Evolutionary conservation across 2,797 vertebrate species (phyloP), one percentile per base, ranked within the genome.

Genomic region (Lacerta viridis): DNA sequence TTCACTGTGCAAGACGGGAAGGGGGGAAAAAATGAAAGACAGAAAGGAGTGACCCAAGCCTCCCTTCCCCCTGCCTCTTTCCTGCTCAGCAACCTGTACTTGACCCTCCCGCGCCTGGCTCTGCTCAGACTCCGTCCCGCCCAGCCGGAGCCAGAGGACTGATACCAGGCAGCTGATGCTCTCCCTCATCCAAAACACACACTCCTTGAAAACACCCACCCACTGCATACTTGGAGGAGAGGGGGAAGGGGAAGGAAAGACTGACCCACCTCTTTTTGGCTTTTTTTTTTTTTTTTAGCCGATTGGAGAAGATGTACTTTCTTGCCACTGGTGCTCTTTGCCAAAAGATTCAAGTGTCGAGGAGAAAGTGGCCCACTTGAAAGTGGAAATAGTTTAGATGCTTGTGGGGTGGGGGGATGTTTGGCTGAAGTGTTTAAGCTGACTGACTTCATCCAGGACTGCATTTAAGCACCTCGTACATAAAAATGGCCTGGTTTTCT

Each of bases 41-140:
- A 91, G 10, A 85, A 92, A 95, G 94, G 95, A 96, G 96, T 94
- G 94, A 95, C 95, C 95, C 94, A 90, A 89, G 94, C 96, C 95
- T 96, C 94, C 95, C 94, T 95, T 95, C 95, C 95, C 93, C 94
- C 96, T 86, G 94, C 96, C 93, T 90, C 96, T 96, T 96, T 93
- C 95, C 96, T 96, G 97, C 93, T 82, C 94, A 88, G 93, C 95
- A 97, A 97, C 96, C 97, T 96, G 96, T 93, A 95, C 95, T 95
- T 97, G 97, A 98, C 97, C 97, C 95, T 96, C 95, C 89, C 93
- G 95, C 95, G 96, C 96, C 96, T 96, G 96, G 96, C 95, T 95
- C 94, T 94, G 95, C 93, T 93, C 93, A 92, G 94, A 87, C 93
- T 85, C 91, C 83, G 91, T 96, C 97, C 93, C 93, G 93, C 96